Evolutionary conservation across 2,888 invertebrate species (phyloP).

Genomic region (Lamproptera curius): DNA sequence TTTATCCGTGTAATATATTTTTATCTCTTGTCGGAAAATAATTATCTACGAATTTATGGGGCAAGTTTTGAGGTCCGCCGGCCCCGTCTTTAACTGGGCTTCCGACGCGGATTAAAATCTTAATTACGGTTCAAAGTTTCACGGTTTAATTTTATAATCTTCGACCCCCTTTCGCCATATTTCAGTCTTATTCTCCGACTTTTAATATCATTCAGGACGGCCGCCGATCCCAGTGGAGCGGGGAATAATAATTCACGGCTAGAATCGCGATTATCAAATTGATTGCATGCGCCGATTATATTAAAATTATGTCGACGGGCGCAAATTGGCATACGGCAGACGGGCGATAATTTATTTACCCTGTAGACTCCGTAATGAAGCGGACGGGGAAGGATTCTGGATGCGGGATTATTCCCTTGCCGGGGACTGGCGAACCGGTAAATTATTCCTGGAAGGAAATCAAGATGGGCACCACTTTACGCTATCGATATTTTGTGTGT

Average conservation of each 20-base stretch:
- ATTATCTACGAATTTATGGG: conserved; percentile 61
- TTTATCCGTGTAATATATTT: neutral
- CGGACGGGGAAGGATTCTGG: conserved; percentile 21
- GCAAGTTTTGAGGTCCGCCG: conserved; percentile 53
- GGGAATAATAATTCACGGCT: conserved; percentile 18
- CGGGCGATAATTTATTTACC: conserved; percentile 25
- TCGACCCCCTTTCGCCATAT: conserved; percentile 39
- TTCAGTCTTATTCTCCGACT: conserved; percentile 38
- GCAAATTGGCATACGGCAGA: conserved; percentile 16
- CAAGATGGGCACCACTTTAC: conserved; percentile 19
- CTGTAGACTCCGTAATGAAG: conserved; percentile 23
- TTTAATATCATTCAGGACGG: conserved; percentile 30
- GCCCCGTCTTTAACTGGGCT: conserved; percentile 48
- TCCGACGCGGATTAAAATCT: conserved; percentile 63
- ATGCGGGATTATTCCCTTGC: conserved; percentile 19
- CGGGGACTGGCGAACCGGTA: conserved; percentile 21
- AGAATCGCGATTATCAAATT: neutral
- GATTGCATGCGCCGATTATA: neutral
- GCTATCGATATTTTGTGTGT: neutral
- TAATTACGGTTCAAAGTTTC: conserved; percentile 63
- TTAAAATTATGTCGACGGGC: neutral
- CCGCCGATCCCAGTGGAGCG: conserved; percentile 25
- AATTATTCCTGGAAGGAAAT: conserved; percentile 22
- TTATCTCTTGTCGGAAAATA: conserved; percentile 34
- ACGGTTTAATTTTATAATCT: conserved; percentile 62